Evolutionary conservation across 2,888 invertebrate species (phyloP), one percentile per base, ranked within the genome.

Genomic region (Agrochola circellaris): DNA sequence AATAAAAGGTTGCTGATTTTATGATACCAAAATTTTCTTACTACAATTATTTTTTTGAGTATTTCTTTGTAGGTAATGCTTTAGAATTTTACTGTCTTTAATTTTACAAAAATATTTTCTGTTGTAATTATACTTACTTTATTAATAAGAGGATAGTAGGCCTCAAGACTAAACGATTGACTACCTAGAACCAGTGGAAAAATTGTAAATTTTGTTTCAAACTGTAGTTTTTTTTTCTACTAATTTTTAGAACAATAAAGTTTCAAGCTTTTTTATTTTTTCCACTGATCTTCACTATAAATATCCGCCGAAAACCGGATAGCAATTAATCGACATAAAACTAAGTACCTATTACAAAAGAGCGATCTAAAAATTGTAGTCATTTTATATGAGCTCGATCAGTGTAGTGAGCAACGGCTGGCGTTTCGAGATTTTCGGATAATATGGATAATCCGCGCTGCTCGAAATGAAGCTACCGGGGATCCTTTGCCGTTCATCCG

Each of bases 361-460:
- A 92, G 91, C 90, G 83, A 92, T 92, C 90, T 92, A 91, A 94
- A 94, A 94, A 83, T 92, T 93, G 86, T 91, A 94, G 92, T 93
- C 89, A 93, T 94, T 95, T 93, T 93, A 91, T 93, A 93, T 92
- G 93, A 93, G 91, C 92, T 87, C 91, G 92, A 94, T 95, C 93
- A 92, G 93, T 92, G 92, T 93, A 91, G 90, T 91, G 85, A 84
- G 92, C 89, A 91, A 89, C 90, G 91, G 91, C 92, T 94, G 94
- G 90, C 91, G 92, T 91, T 93, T 90, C 88, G 92, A 95, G 95
- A 95, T 94, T 95, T 95, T 93, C 89, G 94, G 95, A 95, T 95
- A 95, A 95, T 95, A 94, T 95, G 95, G 95, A 95, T 95, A 93
- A 95, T 95, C 95, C 94, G 86, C 89, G 91, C 87, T 90, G 94